These are phyloP conservation scores for Clarias macrocephalus DNA, from an alignment of 2,113 vertebrate genomes.

Conservation along the genomic window DNA sequence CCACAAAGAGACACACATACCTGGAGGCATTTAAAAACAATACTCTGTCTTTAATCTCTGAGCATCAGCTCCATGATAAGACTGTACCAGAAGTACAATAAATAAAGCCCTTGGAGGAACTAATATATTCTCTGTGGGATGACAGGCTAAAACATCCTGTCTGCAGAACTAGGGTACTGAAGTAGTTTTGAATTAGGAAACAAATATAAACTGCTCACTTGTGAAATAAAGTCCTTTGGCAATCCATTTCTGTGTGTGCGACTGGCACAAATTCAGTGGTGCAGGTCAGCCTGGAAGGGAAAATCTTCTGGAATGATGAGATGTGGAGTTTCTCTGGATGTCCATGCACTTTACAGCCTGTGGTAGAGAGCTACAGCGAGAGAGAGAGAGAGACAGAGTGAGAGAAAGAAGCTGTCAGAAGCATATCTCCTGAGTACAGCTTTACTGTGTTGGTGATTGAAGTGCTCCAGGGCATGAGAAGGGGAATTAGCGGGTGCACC, in stretches of 20 bases:
- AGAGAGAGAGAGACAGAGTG: not conserved
- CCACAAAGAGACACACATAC: slow-evolving; percentile 20
- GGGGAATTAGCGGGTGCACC: slow-evolving; percentile 45
- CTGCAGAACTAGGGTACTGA: not conserved
- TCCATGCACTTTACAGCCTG: slow-evolving; percentile 15
- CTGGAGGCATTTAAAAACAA: slow-evolving; percentile 57
- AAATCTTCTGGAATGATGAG: slow-evolving; percentile 24
- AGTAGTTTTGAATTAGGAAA: not conserved
- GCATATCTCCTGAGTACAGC: slow-evolving; percentile 47
- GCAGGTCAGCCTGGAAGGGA: slow-evolving; percentile 25
- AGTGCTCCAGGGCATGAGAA: slow-evolving; percentile 53
- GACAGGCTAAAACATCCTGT: not conserved
- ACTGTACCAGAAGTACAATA: not conserved
- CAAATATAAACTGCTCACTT: slow-evolving; percentile 25
- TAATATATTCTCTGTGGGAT: not conserved
- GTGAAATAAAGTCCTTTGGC: slow-evolving; percentile 33
- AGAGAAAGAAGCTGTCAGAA: slow-evolving; percentile 27
- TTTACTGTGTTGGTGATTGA: slow-evolving; percentile 51
- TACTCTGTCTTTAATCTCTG: not conserved
- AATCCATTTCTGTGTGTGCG: slow-evolving; percentile 5
- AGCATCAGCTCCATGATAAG: slow-evolving; percentile 5
- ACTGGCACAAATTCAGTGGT: slow-evolving; percentile 4
- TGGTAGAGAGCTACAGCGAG: not conserved
- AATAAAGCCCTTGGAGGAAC: not conserved
- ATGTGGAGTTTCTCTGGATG: slow-evolving; percentile 11